Percentiles rank a stretch among this genome's conserved stretches.
Evolutionary conservation across 2,113 vertebrate species (phyloP).

Genomic region (Tursiops truncatus): DNA sequence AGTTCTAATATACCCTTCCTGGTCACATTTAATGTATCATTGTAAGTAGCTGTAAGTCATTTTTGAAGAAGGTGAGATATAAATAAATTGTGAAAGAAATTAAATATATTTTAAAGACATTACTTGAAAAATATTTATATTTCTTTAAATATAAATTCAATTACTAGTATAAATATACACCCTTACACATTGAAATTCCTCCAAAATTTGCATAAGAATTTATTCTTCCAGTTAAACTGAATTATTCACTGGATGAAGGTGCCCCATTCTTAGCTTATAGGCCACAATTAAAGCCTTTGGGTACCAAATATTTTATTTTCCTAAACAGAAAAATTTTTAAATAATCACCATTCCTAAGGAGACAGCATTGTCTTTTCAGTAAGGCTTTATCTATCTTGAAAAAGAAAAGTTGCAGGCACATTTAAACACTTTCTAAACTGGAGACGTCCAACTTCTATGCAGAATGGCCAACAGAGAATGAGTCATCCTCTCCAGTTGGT

Average conservation of each 20-base stretch:
- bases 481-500: neutral
- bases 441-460: neutral
- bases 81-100: slow-evolving; percentile 1
- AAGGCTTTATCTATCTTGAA: neutral
- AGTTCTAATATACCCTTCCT: neutral
- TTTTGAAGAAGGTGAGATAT: neutral
- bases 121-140: slow-evolving; percentile 10
- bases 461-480: neutral
- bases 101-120: neutral
- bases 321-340: neutral
- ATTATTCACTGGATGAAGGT: neutral
- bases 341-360: neutral
- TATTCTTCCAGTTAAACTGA: slow-evolving; percentile 12
- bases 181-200: neutral
- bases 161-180: neutral
- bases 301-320: slow-evolving; percentile 19
- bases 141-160: slow-evolving; percentile 45
- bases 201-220: slow-evolving; percentile 28
- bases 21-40: neutral
- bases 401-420: neutral
- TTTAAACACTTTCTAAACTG: neutral
- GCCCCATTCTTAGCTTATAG: neutral
- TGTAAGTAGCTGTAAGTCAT: neutral
- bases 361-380: neutral
- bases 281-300: neutral